Evolutionary conservation across 2,888 invertebrate genomes (phyloP), one percentile per base, ranked within the genome.

Genomic region (Ashinkailepas kermadecensis): DNA sequence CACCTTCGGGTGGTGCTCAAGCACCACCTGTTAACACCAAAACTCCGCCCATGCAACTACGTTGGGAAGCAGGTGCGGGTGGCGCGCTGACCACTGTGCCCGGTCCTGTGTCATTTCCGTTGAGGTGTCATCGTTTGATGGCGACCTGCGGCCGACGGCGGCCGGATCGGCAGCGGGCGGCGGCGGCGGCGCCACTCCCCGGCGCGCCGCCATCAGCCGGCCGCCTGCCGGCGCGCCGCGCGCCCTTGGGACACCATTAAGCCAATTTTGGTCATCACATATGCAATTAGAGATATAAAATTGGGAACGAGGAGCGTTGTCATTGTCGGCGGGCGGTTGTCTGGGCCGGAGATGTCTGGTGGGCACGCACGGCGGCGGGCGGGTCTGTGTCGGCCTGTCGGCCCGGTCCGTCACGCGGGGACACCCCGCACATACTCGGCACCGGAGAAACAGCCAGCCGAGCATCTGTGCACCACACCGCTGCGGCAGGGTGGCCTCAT

Each of bases 181-280:
- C 25, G n/a, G 13, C 23, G 65, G 23, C 65, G 65, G 23, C 23
- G 65, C 62, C 62, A 18, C 23, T 23, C 18, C 62, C 62, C 62
- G 62, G 62, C 39, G 39, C 39, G 64, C 21, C 64, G n/a, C 21
- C 64, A 64, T 64, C 39, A 13, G 25, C 39, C 39, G 39, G 39
- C 39, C 39, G 39, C 39, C 39, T 39, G 39, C 39, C 15, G 23
- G 70, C 70, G 13, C 39, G 4, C 70, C 13, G 70, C 25, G 7
- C 39, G 39, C 39, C 70, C 70, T 70, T 70, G 70, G 39, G 70
- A 23, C 70, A 15, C 70, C 70, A 23, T 70, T 70, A 70, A 70
- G 70, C 70, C 70, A 70, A 70, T 70, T 70, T 70, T 39, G 39
- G 70, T 39, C 23, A 70, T 70, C 70, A 70, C 39, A 70, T 39